A percentile compares a stretch with the other conserved stretches of the same genome.
Evolutionary conservation across 2,888 invertebrate genomes (phyloP).

Genomic region (Mythimna impura): DNA sequence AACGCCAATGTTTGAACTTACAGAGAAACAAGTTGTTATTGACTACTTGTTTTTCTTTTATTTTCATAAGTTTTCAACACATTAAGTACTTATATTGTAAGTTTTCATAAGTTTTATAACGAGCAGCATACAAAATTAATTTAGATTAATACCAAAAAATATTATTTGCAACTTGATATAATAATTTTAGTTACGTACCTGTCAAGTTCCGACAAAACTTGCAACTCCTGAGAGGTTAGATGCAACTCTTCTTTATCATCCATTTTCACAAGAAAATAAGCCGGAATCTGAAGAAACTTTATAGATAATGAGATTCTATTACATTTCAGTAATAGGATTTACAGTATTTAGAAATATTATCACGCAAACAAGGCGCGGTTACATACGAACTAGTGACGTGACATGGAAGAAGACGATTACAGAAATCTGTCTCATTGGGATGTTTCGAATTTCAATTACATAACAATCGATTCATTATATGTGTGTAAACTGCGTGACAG

Average conservation of each 20-base stretch:
- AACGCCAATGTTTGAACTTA: background rate
- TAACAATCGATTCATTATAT: background rate
- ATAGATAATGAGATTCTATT: constrained; percentile 29
- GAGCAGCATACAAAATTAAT: background rate
- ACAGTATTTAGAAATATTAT: constrained; percentile 46
- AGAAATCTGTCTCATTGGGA: background rate
- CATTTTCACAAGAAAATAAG: constrained; percentile 72
- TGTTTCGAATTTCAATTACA: background rate
- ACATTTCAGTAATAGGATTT: constrained; percentile 35
- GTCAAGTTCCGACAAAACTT: constrained; percentile 96
- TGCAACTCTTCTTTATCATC: constrained; percentile 92
- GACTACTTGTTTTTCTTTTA: constrained; percentile 26
- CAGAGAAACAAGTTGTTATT: constrained; percentile 12
- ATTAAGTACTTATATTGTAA: background rate
- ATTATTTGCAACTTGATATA: constrained; percentile 28
- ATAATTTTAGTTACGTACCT: constrained; percentile 89
- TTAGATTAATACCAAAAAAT: background rate
- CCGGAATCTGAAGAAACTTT: constrained; percentile 33
- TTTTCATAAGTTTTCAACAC: constrained; percentile 11
- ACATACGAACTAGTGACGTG: constrained; percentile 60
- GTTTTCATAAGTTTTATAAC: constrained; percentile 4
- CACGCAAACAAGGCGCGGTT: constrained; percentile 70
- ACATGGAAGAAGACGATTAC: constrained; percentile 25
- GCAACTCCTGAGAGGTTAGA: constrained; percentile 95
- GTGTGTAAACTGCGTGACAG: too few relatives aligned